phyloP scores from a whole-genome alignment of 2,888 invertebrate species.

The Mythimna lalbum region DNA sequence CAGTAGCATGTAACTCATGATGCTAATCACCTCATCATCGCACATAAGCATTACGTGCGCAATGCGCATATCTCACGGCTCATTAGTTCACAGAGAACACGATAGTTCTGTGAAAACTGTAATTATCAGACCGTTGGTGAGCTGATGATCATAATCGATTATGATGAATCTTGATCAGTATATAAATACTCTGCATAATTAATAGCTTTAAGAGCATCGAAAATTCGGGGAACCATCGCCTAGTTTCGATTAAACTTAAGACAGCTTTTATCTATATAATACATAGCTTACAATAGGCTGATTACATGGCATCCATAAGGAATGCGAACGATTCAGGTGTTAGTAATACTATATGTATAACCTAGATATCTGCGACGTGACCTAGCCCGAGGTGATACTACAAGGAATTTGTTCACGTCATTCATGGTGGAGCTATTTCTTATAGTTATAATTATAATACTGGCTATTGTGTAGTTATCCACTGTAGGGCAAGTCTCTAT shows the following conservation, averaged over 20 bases:
- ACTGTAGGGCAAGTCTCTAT: not conserved
- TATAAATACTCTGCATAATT: no score
- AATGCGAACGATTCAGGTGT: constrained; percentile 40
- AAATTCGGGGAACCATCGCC: not conserved
- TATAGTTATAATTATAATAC: constrained; percentile 1
- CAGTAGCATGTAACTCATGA: constrained; percentile 14
- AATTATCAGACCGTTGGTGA: constrained; percentile 33
- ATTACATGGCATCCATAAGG: constrained; percentile 4
- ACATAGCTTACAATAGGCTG: not conserved
- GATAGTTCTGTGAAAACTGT: constrained; percentile 40
- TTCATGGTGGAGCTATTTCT: not conserved
- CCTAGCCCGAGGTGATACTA: constrained; percentile 8
- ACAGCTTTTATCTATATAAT: constrained; percentile 19
- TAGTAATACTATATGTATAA: constrained; percentile 30
- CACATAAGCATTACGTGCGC: constrained; percentile 47
- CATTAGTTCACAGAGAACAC: constrained; percentile 38
- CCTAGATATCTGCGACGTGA: constrained; percentile 42
- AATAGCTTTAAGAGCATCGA: no score
- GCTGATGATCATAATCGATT: constrained; percentile 42
- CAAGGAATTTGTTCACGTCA: constrained; percentile 22
- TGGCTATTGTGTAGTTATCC: not conserved
- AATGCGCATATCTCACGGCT: constrained; percentile 39
- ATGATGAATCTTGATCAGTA: constrained; percentile 34
- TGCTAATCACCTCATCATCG: constrained; percentile 14
- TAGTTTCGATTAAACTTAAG: constrained; percentile 12